phyloP scores from a whole-genome alignment of 2,888 invertebrate species.

The Hyles lineata region DNA sequence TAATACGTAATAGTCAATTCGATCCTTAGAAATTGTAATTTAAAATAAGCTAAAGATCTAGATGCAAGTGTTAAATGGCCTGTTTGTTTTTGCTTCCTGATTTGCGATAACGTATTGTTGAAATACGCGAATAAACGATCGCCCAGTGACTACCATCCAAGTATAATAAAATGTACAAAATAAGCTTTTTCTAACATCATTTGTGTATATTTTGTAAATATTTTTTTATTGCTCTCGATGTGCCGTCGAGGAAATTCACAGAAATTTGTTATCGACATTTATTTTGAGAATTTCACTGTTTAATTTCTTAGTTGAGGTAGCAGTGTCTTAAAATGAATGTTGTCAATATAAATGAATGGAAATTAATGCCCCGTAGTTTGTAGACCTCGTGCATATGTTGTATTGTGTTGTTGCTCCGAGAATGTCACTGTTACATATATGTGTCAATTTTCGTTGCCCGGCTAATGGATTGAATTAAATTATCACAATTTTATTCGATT shows the following conservation, averaged over 20 bases:
- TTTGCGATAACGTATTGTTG: not conserved
- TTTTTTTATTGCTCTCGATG: conserved; percentile 44
- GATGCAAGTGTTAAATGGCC: too few relatives aligned
- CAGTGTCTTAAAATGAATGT: not conserved
- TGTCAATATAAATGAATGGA: not conserved
- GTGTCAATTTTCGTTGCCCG: conserved; percentile 65
- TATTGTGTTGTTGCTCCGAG: conserved; percentile 40
- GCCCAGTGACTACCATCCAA: conserved; percentile 30
- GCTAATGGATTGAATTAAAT: conserved; percentile 78
- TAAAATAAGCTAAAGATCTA: too few relatives aligned
- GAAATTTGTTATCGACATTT: conserved; percentile 31
- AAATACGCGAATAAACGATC: conserved; percentile 17
- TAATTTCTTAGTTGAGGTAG: conserved; percentile 21
- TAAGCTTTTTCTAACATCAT: conserved; percentile 27
- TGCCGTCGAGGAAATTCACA: not conserved
- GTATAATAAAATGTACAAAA: conserved; percentile 27
- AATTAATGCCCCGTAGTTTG: conserved; percentile 30
- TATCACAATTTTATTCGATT: conserved; percentile 76
- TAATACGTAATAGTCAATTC: too few relatives aligned
- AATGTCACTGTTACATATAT: conserved; percentile 44
- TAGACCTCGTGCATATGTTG: not conserved
- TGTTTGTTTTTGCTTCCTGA: not conserved
- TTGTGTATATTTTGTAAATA: conserved; percentile 66
- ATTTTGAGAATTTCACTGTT: conserved; percentile 31
- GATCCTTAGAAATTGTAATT: too few relatives aligned